These are phyloP conservation scores for Acrobasis suavella DNA, from an alignment of 2,888 invertebrate genomes.

Conservation along the genomic window DNA sequence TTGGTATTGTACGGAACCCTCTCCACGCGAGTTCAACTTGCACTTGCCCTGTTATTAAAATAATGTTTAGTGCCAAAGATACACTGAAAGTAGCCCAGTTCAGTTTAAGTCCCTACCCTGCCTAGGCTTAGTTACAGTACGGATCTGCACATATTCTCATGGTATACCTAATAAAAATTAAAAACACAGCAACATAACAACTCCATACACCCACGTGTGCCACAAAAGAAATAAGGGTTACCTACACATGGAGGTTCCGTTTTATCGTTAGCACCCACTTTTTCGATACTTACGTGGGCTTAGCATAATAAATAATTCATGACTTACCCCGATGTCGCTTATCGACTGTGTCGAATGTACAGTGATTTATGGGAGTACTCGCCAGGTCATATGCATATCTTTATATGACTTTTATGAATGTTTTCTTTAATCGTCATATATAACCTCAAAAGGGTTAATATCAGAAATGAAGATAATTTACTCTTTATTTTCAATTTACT, in stretches of 20 bases:
- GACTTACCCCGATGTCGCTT: conserved; percentile 44
- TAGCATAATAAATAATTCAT: conserved; percentile 55
- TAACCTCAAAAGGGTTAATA: not conserved
- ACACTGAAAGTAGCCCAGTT: too few species aligned
- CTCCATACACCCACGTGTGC: not conserved
- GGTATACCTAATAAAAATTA: too few species aligned
- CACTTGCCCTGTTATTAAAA: too few species aligned
- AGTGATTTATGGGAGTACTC: conserved; percentile 43
- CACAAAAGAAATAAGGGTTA: conserved; percentile 30
- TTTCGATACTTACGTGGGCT: conserved; percentile 39
- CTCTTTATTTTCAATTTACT: too few species aligned
- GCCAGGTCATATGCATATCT: conserved; percentile 20
- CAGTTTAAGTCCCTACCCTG: too few species aligned
- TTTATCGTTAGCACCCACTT: conserved; percentile 33
- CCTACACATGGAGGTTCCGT: conserved; percentile 27
- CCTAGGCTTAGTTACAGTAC: too few species aligned
- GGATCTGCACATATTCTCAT: too few species aligned
- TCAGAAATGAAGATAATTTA: not conserved
- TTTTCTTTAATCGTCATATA: conserved; percentile 7
- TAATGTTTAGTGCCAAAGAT: too few species aligned
- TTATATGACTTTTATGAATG: conserved; percentile 5
- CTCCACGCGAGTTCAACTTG: too few species aligned
- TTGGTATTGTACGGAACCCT: too few species aligned
- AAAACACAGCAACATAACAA: too few species aligned
- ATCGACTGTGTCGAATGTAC: conserved; percentile 47